These are phyloP conservation scores for Gonatopus flavifemur DNA, from an alignment of 1,140 invertebrate genomes.

Conservation along the genomic window DNA sequence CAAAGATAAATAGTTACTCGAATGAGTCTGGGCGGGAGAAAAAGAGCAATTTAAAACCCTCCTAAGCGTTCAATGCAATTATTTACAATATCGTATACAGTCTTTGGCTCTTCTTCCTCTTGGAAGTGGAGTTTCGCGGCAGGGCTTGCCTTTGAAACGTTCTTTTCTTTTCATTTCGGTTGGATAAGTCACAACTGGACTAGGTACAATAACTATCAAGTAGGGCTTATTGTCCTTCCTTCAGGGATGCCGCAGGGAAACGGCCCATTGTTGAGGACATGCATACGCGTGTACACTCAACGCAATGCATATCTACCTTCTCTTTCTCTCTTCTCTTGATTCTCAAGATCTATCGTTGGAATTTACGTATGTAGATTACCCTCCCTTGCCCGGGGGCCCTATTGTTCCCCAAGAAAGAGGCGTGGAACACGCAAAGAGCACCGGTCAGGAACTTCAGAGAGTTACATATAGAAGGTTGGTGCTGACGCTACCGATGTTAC, in stretches of 20 bases:
- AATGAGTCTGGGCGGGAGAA: no score
- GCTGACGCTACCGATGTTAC: no score
- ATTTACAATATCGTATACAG: no score
- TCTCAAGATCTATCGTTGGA: conserved; percentile 49
- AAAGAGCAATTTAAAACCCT: no score
- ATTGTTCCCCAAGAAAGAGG: conserved; percentile 40
- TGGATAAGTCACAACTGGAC: no score
- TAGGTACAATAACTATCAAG: conserved; percentile 52
- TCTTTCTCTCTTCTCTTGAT: conserved; percentile 20
- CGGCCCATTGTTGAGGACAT: conserved; percentile 38
- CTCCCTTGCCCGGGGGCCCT: conserved; percentile 26
- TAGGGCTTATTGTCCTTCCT: conserved; percentile 48
- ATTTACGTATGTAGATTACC: conserved; percentile 52
- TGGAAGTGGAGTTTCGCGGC: no score
- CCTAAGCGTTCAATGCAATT: no score
- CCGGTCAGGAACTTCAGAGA: background rate
- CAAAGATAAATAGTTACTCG: no score
- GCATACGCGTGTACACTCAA: conserved; percentile 26
- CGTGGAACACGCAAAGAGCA: conserved; percentile 3
- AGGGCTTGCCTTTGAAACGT: no score
- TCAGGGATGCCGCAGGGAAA: conserved; percentile 26
- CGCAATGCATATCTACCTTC: conserved; percentile 25
- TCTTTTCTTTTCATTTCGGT: no score
- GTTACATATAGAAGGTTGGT: background rate
- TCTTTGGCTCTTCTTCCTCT: no score